Evolutionary conservation across 2,797 vertebrate species (phyloP).

Genomic region (Luscinia luscinia): DNA sequence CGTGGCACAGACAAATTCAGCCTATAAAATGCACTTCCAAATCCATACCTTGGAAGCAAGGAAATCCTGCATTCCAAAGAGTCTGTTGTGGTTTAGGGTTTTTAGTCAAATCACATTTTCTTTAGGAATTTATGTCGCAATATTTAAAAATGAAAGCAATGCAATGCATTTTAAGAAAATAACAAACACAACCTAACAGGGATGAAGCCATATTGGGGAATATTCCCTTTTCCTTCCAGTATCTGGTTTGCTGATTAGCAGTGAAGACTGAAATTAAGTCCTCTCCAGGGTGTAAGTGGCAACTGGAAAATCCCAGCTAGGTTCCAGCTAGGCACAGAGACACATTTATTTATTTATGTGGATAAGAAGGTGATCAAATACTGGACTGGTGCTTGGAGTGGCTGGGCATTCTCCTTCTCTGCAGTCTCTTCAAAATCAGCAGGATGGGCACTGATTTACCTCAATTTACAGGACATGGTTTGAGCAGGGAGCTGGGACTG

Average conservation of each 20-base stretch:
- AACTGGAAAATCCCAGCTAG: background rate
- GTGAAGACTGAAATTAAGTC: background rate
- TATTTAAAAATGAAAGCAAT: background rate
- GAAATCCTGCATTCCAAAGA: conserved; percentile 4
- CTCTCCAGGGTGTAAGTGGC: background rate
- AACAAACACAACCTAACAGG: background rate
- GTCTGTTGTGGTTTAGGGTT: background rate
- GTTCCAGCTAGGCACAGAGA: background rate
- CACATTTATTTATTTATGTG: background rate
- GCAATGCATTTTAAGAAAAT: background rate
- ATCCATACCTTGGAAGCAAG: background rate
- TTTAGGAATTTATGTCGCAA: conserved; percentile 29
- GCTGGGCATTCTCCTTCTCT: background rate
- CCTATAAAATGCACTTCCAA: background rate
- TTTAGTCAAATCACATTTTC: conserved; percentile 3
- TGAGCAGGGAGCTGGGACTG: background rate
- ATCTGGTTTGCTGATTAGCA: background rate
- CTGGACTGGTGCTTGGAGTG: background rate
- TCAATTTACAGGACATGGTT: background rate
- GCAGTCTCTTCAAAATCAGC: background rate
- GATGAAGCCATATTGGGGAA: background rate
- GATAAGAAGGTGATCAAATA: background rate
- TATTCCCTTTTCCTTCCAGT: background rate
- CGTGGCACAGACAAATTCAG: background rate
- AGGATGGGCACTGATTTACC: background rate